Evolutionary conservation across 2,888 invertebrate genomes (phyloP), one percentile per base, ranked within the genome.

Genomic region (Drosophila lutescens): DNA sequence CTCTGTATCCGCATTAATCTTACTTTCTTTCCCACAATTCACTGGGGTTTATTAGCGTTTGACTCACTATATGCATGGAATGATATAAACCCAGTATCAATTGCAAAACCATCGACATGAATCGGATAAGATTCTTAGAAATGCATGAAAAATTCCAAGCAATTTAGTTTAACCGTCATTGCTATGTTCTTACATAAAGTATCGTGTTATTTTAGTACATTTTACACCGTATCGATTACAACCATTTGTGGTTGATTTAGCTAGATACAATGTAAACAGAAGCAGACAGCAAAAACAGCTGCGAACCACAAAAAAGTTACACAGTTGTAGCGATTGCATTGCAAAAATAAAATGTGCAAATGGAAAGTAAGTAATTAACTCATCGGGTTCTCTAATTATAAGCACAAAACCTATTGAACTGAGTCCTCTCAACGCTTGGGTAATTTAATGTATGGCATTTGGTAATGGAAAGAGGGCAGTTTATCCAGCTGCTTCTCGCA

Each of bases 351-450:
- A 59, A 53, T 53, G 51, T 32, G 44, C 54, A 58, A 80, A 56
- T 72, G 72, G 69, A 81, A 81, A 87, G 69, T 61, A 53, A 49
- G 51, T 46, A 79, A 87, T 66, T 62, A 53, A 56, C 49, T 44
- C 62, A 32, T 43, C 58, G 30, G 20, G 40, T 43, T 38, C 53
- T 9, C 23, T 77, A 69, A 75, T 78, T 60, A 72, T 56, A 72
- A 15, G 38, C 17, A 32, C 36, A 36, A 69, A 38, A 13, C 50
- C 34, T 32, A 50, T 30, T 38, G 55, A 57, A 54, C 54, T 30
- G 26, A 26, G 23, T 23, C 15, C 36, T 12, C 15, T 46, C 17
- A 56, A 50, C 70, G 78, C 50, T 40, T 61, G 59, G 59, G 54
- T 8, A 8, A 30, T 30, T 8, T 69, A 54, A 65, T 50, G 68